These are phyloP conservation scores for Meteorus colon DNA, from an alignment of 2,888 invertebrate species.

Conservation along the genomic window DNA sequence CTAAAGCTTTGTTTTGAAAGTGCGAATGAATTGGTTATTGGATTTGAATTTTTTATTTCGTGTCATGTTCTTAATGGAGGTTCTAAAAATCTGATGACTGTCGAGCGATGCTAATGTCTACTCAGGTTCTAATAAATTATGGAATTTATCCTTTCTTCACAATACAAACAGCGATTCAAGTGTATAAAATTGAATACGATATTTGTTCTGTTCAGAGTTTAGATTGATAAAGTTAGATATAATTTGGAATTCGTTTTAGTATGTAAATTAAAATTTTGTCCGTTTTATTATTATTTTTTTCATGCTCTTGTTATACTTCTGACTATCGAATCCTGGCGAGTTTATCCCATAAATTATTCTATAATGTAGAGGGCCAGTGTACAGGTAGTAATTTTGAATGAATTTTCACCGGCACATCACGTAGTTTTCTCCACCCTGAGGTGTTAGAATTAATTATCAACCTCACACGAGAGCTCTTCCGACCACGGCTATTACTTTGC, in stretches of 20 bases:
- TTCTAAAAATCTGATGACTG: no score
- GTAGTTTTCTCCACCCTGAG: constrained; percentile 33
- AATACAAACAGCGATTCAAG: background rate
- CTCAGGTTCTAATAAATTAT: background rate
- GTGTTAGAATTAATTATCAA: constrained; percentile 53
- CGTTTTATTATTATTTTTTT: background rate
- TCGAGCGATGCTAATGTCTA: no score
- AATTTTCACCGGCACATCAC: constrained; percentile 44
- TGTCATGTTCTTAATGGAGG: background rate
- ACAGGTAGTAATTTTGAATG: constrained; percentile 50
- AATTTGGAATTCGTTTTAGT: background rate
- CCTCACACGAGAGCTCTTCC: constrained; percentile 35
- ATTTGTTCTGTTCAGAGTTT: background rate
- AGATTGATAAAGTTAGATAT: background rate
- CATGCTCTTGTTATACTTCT: background rate
- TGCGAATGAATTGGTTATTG: background rate
- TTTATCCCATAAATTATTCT: constrained; percentile 39
- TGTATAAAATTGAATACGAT: background rate
- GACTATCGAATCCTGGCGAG: background rate
- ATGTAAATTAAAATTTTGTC: background rate
- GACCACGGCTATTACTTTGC: constrained; percentile 44
- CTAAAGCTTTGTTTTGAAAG: background rate
- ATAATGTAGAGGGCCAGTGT: constrained; percentile 44
- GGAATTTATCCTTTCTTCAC: background rate
- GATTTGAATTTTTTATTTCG: background rate